A percentile compares a stretch with the other conserved stretches of the same genome.
These are phyloP conservation scores for Todiramphus chloris DNA, from an alignment of 2,113 vertebrate species.

Conservation along the genomic window DNA sequence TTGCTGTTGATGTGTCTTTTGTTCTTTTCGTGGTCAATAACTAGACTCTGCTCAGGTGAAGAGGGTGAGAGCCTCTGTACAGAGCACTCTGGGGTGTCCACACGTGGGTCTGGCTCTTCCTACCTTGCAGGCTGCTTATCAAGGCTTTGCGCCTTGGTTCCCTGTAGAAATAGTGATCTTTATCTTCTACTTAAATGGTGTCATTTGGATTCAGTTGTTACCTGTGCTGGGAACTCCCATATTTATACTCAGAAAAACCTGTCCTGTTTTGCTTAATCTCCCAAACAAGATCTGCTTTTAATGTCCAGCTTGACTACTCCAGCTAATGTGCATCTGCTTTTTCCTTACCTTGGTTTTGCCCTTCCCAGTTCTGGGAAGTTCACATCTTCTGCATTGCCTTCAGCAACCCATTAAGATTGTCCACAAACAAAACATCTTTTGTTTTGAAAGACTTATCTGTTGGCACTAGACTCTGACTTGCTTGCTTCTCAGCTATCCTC, in stretches of 20 bases:
- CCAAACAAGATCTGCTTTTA: neutral
- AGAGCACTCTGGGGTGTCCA: neutral
- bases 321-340: neutral
- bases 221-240: neutral
- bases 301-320: neutral
- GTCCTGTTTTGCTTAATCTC: neutral
- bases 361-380: neutral
- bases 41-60: neutral
- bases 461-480: neutral
- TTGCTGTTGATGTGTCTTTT: neutral
- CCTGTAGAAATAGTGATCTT: neutral
- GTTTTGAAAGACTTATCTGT: neutral
- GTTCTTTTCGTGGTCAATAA: neutral
- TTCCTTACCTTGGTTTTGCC: neutral
- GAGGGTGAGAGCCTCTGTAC: neutral
- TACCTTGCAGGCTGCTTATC: neutral
- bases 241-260: neutral
- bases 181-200: neutral
- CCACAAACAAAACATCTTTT: constrained; percentile 28
- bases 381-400: neutral
- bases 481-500: neutral
- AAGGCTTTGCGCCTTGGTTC: neutral
- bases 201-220: neutral
- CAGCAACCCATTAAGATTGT: neutral
- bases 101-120: neutral